Evolutionary conservation across 2,888 invertebrate genomes (phyloP).

Genomic region (Andrena flavipes): DNA sequence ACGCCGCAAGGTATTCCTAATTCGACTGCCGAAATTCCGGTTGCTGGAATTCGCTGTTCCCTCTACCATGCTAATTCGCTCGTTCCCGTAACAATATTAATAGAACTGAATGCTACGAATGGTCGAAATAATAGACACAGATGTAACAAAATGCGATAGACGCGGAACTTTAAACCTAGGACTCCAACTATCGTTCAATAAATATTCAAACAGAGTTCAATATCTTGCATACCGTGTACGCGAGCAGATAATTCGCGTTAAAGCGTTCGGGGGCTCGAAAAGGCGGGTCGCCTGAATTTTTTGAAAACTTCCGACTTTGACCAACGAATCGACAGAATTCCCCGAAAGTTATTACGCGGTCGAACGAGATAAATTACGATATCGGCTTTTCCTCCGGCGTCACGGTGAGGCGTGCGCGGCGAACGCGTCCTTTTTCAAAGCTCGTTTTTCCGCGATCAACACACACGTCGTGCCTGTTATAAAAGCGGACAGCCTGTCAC

Average conservation of each 20-base stretch:
- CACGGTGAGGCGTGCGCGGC: constrained; percentile 2
- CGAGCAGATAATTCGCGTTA: background rate
- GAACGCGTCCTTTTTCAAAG: constrained; percentile 43
- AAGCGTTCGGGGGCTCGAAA: background rate
- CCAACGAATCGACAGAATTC: constrained; percentile 25
- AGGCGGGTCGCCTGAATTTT: background rate
- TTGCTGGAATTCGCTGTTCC: too few relatives aligned
- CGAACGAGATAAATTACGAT: constrained; percentile 61
- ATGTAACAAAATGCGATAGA: background rate
- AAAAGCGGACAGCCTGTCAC: constrained; percentile 54
- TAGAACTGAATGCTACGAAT: too few relatives aligned
- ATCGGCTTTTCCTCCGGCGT: constrained; percentile 44
- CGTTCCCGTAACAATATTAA: too few relatives aligned
- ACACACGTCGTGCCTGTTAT: constrained; percentile 35
- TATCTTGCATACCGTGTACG: background rate
- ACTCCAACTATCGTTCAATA: background rate
- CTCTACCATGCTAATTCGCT: too few relatives aligned
- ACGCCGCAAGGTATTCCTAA: too few relatives aligned
- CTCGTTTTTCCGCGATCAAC: constrained; percentile 61
- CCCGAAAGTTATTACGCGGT: constrained; percentile 34
- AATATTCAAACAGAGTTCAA: background rate
- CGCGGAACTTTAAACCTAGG: background rate
- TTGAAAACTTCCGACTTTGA: constrained; percentile 12
- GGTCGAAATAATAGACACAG: too few relatives aligned
- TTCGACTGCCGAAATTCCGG: too few relatives aligned